These are phyloP conservation scores for Pampus argenteus DNA, from an alignment of 2,797 vertebrate genomes.

Conservation along the genomic window DNA sequence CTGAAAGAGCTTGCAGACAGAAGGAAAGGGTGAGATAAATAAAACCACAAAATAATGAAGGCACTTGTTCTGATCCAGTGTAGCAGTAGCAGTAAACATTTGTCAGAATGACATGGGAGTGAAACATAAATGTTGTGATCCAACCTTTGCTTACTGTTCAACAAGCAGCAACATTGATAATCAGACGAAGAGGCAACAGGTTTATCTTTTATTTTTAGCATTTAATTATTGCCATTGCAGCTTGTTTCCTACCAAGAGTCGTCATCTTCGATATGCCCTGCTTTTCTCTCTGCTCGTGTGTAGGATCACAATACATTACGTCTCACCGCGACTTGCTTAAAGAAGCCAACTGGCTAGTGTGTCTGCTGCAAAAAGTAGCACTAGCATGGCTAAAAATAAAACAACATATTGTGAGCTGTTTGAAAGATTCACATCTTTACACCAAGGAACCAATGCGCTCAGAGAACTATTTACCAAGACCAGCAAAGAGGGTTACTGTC, in stretches of 20 bases:
- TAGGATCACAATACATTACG: slow-evolving; percentile 4
- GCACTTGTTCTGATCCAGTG: no score
- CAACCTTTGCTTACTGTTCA: slow-evolving; percentile 5
- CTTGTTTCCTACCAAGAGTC: slow-evolving; percentile 8
- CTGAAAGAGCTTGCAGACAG: not conserved
- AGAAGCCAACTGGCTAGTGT: not conserved
- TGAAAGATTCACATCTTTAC: no score
- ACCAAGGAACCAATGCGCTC: no score
- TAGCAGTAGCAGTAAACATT: not conserved
- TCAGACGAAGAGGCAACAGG: slow-evolving; percentile 8
- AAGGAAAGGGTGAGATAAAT: not conserved
- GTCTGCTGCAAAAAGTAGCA: not conserved
- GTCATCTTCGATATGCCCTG: not conserved
- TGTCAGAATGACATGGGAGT: slow-evolving; percentile 1
- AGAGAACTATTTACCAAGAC: no score
- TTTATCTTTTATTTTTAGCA: slow-evolving; percentile 16
- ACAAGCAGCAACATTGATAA: slow-evolving; percentile 13
- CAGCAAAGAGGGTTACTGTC: no score
- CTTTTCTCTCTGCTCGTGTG: not conserved
- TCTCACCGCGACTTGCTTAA: not conserved
- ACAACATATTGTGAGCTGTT: no score
- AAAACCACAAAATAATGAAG: no score
- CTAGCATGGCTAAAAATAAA: no score
- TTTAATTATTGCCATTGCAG: slow-evolving; percentile 2
- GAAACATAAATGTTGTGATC: slow-evolving; percentile 13